Evolutionary conservation across 2,113 vertebrate species (phyloP).

Genomic region (Tragelaphus imberbis): DNA sequence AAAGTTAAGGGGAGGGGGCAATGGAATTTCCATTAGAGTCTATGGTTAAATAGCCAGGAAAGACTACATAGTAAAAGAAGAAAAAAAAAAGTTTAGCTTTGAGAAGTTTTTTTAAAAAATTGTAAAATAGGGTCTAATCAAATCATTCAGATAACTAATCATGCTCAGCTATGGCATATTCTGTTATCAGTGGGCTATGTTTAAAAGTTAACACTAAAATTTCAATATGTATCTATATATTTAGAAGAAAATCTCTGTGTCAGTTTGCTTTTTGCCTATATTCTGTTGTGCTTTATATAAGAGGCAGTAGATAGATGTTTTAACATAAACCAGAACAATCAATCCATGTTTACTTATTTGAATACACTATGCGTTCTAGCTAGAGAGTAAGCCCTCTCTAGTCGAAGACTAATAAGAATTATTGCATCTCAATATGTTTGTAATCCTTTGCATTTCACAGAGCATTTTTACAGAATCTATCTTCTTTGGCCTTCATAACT

Average conservation of each 20-base stretch:
- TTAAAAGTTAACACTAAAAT: background rate
- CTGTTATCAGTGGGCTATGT: background rate
- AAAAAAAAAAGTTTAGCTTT: background rate
- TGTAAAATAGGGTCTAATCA: background rate
- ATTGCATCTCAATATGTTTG: background rate
- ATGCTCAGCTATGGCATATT: background rate
- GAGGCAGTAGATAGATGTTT: background rate
- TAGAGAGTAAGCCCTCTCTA: constrained; percentile 10
- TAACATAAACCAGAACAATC: background rate
- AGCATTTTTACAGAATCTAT: constrained; percentile 39
- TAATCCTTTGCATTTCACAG: constrained; percentile 32
- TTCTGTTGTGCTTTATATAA: background rate
- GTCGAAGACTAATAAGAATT: constrained; percentile 9
- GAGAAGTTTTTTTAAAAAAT: background rate
- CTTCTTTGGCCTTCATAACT: constrained; percentile 26
- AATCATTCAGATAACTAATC: background rate
- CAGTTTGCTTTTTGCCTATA: background rate
- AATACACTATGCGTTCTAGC: background rate
- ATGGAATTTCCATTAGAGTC: background rate
- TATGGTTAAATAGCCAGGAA: background rate
- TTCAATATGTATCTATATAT: background rate
- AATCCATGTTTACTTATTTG: background rate
- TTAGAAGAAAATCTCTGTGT: background rate
- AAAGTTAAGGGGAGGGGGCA: background rate
- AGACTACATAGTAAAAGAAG: background rate